Base-by-base conservation (phyloP, 2,888 invertebrate species). In the Poecilobothrus nobilitatus region DNA sequence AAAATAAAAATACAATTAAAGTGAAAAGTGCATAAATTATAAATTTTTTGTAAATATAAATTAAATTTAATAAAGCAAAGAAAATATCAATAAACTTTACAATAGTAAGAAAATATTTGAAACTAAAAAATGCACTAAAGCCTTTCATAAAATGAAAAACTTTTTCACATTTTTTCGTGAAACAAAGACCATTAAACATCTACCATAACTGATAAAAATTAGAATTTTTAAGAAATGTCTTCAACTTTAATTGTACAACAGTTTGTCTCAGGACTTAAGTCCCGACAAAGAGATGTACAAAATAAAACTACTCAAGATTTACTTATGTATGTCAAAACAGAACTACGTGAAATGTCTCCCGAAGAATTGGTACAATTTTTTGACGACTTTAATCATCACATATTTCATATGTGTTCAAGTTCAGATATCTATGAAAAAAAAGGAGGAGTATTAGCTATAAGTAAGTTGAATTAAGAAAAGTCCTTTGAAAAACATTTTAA, bases 331-430 rank as follows among this genome's bases (percentile, higher is more conserved):
- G 94, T 93, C 12, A 94, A 93, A 80, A 94, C 94, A 9, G 95
- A 95, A 78, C 81, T 95, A 66, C 87, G 94, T 8, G 95, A 95
- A 82, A 92, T 94, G 74, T 91, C 94, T 1, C 89, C 90, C 70
- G 97, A 97, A 78, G 96, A 96, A 78, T 87, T 95, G 73, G 91
- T 91, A 33, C 86, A 88, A 71, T 97, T 97, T 79, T 90, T 97
- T 81, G 97, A 97, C 79, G 94, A 94, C 74, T 95, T 97, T 78
- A 96, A 96, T 80, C 93, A 94, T 78, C 93, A 95, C 78, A 96
- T 97, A 73, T 94, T 94, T 80, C 94, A 95, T 80, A 95, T 97
- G 96, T 94, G 97, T 3, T 93, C 94, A 18, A 93, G 94, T 74
- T 88, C 90, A 65, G 96, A 97, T 80, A 89, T 92, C 53, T 92